Percentiles rank a stretch among this genome's conserved stretches.
These are phyloP conservation scores for Carabus problematicus DNA, from an alignment of 2,888 invertebrate species.

Conservation along the genomic window DNA sequence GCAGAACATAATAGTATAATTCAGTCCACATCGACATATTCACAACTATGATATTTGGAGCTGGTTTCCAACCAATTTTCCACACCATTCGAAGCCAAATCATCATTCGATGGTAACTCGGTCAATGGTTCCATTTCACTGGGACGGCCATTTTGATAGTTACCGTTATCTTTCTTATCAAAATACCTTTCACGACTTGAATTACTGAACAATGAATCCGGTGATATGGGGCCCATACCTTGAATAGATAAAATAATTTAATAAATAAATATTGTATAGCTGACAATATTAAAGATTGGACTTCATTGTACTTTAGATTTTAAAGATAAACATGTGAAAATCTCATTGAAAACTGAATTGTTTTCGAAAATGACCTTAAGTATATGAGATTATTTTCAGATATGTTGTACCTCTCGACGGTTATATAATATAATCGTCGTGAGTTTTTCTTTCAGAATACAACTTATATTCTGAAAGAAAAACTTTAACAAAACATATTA, in stretches of 20 bases:
- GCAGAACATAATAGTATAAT: conserved; percentile 10
- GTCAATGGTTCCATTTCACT: conserved; percentile 73
- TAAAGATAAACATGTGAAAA: neutral
- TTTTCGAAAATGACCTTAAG: neutral
- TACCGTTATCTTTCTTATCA: conserved; percentile 56
- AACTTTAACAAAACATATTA: no score
- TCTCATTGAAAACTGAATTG: neutral
- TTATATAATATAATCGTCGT: neutral
- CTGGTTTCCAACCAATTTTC: conserved; percentile 78
- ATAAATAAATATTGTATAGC: neutral
- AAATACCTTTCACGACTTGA: conserved; percentile 55
- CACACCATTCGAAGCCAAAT: conserved; percentile 69
- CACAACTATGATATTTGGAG: conserved; percentile 79
- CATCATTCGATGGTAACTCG: conserved; percentile 72
- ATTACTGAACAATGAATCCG: conserved; percentile 54
- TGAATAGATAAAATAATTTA: conserved; percentile 44
- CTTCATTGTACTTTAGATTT: neutral
- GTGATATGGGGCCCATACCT: conserved; percentile 56
- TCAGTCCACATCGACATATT: conserved; percentile 68
- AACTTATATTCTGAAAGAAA: neutral
- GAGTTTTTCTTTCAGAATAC: no score
- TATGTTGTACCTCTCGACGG: neutral
- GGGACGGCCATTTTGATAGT: conserved; percentile 60
- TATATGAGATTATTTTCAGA: neutral
- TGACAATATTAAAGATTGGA: neutral